Evolutionary conservation across 2,113 vertebrate species (phyloP).

Genomic region (Nestor notabilis): DNA sequence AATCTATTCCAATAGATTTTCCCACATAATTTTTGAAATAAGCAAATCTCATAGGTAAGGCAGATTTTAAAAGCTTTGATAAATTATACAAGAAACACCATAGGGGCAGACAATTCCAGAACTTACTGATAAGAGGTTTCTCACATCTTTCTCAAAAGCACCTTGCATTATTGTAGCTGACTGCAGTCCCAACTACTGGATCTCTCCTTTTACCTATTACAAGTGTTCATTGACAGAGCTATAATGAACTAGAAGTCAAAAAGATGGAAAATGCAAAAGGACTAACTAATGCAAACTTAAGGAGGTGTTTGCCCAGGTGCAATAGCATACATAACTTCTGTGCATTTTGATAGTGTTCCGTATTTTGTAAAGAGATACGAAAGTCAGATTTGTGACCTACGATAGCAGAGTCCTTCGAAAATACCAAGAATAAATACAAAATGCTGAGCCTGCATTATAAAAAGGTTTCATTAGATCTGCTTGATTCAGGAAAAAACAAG

Average conservation of each 20-base stretch:
- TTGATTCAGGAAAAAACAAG: not conserved
- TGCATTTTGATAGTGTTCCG: not conserved
- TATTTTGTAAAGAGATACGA: not conserved
- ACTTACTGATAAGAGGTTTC: not conserved
- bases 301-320: rapidly evolving
- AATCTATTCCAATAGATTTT: not conserved
- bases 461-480: not conserved
- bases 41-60: not conserved
- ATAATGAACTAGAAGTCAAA: not conserved
- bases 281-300: not conserved
- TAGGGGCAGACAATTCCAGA: not conserved
- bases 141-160: not conserved
- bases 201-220: not conserved
- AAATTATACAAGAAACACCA: not conserved
- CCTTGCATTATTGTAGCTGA: not conserved
- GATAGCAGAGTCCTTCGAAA: not conserved
- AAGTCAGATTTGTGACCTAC: not conserved
- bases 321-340: not conserved
- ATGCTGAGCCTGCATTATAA: not conserved
- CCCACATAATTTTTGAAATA: not conserved
- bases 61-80: not conserved
- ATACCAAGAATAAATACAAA: not conserved
- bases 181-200: not conserved
- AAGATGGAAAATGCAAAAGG: not conserved
- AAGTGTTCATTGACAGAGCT: not conserved